Evolutionary conservation across 30 jellyfish, hydroid and myxozoan genomes (phyloP).

Genomic region (Nemopilema nomurai): DNA sequence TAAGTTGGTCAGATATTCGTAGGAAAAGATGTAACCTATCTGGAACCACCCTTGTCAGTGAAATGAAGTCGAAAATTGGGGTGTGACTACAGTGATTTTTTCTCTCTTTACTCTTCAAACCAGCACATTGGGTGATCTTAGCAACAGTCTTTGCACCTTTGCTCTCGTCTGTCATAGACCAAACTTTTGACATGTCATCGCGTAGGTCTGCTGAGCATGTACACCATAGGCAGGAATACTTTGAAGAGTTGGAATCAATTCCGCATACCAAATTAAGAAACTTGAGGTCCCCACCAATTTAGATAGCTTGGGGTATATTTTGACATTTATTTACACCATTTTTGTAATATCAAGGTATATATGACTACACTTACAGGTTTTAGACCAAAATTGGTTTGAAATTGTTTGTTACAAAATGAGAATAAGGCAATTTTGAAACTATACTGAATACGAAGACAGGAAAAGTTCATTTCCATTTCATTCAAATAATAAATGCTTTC

Average conservation of each 20-base stretch:
- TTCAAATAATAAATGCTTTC: neutral
- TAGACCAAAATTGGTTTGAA: too few relatives aligned
- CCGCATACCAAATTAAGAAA: conserved; percentile 18
- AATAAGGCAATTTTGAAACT: too few relatives aligned
- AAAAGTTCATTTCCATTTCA: conserved; percentile 2
- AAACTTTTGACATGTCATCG: neutral
- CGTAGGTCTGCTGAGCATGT: conserved; percentile 27
- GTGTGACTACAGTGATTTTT: conserved; percentile 6
- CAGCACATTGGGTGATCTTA: conserved; percentile 10
- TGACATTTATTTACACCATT: neutral
- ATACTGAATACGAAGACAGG: too few relatives aligned
- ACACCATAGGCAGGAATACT: conserved; percentile 26
- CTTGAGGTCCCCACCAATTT: conserved; percentile 31
- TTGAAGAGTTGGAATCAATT: conserved; percentile 16
- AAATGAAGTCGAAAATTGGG: neutral
- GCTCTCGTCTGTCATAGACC: conserved; percentile 7
- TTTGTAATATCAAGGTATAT: too few relatives aligned
- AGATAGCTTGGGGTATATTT: neutral
- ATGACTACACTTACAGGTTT: too few relatives aligned
- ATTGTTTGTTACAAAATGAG: too few relatives aligned
- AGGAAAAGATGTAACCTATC: neutral
- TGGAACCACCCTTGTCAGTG: conserved; percentile 18
- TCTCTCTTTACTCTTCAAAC: neutral
- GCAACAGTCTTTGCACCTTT: conserved; percentile 20
- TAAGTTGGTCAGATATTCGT: too few relatives aligned